A percentile compares a stretch with the other conserved stretches of the same genome.
Conservation (phyloP, 2,888 invertebrate genomes). For the Trissolcus brochymenae region DNA sequence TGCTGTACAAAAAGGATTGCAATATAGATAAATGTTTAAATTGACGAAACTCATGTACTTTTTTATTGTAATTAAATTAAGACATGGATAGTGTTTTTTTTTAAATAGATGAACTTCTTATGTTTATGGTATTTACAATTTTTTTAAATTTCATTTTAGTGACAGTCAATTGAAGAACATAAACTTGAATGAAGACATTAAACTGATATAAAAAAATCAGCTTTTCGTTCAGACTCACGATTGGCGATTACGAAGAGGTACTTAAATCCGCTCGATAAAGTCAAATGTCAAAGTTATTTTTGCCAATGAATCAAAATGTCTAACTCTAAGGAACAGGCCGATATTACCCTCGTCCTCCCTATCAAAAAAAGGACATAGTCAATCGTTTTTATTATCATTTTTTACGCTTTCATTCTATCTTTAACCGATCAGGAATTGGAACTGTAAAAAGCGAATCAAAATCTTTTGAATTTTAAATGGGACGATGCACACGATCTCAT, state of each 20-base stretch:
- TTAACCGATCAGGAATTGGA: no score
- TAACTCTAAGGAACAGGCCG: constrained; percentile 26
- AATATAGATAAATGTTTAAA: no score
- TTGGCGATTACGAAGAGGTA: constrained; percentile 27
- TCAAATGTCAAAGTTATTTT: constrained; percentile 47
- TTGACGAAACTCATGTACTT: no score
- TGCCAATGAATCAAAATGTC: constrained; percentile 35
- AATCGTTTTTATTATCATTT: background rate
- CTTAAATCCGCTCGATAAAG: constrained; percentile 42
- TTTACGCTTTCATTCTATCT: constrained; percentile 5
- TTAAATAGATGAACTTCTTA: background rate
- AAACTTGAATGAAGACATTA: constrained; percentile 6
- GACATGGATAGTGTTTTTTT: background rate
- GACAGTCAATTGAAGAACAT: constrained; percentile 31
- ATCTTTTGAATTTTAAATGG: constrained; percentile 12
- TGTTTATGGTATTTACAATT: background rate
- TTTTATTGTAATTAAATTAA: no score
- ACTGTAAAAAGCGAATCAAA: no score
- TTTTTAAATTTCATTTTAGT: constrained; percentile 6
- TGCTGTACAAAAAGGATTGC: no score
- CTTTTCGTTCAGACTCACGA: constrained; percentile 36
- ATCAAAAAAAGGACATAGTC: constrained; percentile 42
- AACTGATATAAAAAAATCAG: constrained; percentile 11
- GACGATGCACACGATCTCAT: background rate
- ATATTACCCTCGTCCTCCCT: constrained; percentile 50